These are phyloP conservation scores for Drosophila eugracilis DNA, from an alignment of 1,140 invertebrate genomes.

Conservation along the genomic window DNA sequence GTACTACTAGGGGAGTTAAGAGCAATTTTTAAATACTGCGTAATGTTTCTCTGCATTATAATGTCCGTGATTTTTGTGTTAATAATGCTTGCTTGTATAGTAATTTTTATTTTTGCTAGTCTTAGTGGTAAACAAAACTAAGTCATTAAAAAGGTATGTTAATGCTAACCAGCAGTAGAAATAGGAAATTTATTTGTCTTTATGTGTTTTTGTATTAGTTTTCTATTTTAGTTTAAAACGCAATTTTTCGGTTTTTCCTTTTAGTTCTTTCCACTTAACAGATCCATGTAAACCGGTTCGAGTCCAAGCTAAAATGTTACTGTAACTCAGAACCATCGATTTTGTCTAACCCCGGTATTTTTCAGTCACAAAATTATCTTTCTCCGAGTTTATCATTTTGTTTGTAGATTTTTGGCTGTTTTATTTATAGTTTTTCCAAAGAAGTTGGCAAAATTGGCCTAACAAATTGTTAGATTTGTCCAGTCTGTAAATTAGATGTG, in stretches of 20 bases:
- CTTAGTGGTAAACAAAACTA: neutral
- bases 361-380: constrained; percentile 5
- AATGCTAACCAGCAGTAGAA: too few relatives aligned
- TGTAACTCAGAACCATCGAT: constrained; percentile 3
- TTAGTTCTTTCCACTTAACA: neutral
- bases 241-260: neutral
- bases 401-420: constrained; percentile 50
- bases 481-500: constrained; percentile 12
- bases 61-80: neutral
- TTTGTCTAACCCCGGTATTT: neutral
- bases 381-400: constrained; percentile 45
- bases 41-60: neutral
- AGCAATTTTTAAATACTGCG: too few relatives aligned
- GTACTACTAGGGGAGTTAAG: too few relatives aligned
- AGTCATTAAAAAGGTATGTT: too few relatives aligned
- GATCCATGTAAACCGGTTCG: neutral
- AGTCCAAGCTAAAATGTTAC: neutral
- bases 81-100: neutral
- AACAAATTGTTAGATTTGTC: constrained; percentile 15
- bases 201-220: neutral
- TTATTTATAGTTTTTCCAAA: constrained; percentile 43
- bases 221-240: neutral
- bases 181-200: too few relatives aligned
- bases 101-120: neutral
- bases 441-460: constrained; percentile 29